phyloP scores from a whole-genome alignment of 2,113 vertebrate species.

The Gila orcuttii region DNA sequence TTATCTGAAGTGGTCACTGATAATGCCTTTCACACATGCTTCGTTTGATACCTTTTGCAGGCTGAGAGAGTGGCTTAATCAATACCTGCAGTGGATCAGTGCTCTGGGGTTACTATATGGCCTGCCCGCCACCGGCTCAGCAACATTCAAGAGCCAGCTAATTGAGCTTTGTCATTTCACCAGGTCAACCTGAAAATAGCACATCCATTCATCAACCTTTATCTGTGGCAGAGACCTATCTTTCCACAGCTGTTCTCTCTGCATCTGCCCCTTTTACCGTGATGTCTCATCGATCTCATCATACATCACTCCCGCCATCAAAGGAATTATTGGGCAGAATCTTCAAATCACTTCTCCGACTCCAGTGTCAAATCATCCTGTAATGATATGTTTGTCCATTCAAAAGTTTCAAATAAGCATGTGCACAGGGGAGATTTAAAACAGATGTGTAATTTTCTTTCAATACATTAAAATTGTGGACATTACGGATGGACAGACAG shows the following conservation, averaged over 20 bases:
- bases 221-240: constrained; percentile 60
- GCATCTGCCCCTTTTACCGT: constrained; percentile 32
- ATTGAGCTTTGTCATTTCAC: constrained; percentile 71
- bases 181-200: constrained; percentile 65
- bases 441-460: background rate
- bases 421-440: background rate
- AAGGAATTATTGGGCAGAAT: constrained; percentile 27
- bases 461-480: background rate
- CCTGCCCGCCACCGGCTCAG: constrained; percentile 60
- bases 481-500: background rate
- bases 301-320: constrained; percentile 25
- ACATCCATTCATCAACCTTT: constrained; percentile 63
- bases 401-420: background rate
- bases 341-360: constrained; percentile 23
- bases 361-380: constrained; percentile 7
- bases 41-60: constrained; percentile 71
- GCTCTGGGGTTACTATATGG: constrained; percentile 75
- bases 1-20: constrained; percentile 77
- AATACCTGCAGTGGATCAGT: constrained; percentile 73
- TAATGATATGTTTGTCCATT: constrained; percentile 13
- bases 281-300: constrained; percentile 34
- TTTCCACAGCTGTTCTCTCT: constrained; percentile 44
- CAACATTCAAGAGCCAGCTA: constrained; percentile 63
- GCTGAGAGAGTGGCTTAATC: constrained; percentile 71
- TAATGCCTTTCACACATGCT: constrained; percentile 80